phyloP scores from a whole-genome alignment of 2,888 invertebrate species.

The Drosophila vallismaia region DNA sequence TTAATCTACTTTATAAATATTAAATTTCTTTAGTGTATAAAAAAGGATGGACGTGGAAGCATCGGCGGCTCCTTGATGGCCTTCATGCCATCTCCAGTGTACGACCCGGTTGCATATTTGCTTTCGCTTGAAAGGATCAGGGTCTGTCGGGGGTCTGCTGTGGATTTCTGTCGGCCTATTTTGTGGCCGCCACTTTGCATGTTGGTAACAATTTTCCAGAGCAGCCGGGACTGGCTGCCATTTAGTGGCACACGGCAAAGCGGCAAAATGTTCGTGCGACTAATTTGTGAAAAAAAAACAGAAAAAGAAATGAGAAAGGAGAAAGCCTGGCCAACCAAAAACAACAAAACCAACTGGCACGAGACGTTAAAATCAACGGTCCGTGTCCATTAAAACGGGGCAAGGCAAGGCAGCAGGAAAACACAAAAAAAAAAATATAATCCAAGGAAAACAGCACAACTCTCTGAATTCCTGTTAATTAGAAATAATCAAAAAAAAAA shows the following conservation, averaged over 20 bases:
- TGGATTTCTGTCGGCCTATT: constrained; percentile 58
- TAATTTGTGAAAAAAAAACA: constrained; percentile 69
- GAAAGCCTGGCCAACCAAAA: constrained; percentile 29
- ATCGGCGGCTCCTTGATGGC: background rate
- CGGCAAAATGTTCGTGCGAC: constrained; percentile 75
- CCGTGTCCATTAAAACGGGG: constrained; percentile 69
- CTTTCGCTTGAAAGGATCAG: constrained; percentile 32
- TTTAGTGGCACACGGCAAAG: constrained; percentile 56
- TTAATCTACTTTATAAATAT: background rate
- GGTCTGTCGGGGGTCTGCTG: constrained; percentile 19
- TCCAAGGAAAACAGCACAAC: constrained; percentile 40
- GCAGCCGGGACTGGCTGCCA: constrained; percentile 50
- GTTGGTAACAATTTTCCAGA: constrained; percentile 71
- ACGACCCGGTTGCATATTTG: constrained; percentile 54
- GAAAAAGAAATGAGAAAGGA: constrained; percentile 25
- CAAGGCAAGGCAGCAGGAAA: constrained; percentile 36
- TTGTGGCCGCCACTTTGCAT: constrained; percentile 69
- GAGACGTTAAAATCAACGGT: constrained; percentile 69
- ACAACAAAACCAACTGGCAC: constrained; percentile 54
- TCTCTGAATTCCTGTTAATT: constrained; percentile 62
- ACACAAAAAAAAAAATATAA: background rate
- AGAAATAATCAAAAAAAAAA: constrained; percentile 59
- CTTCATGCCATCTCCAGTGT: constrained; percentile 15
- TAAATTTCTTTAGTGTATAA: background rate
- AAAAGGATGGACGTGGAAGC: background rate